Percentiles rank a stretch among this genome's conserved stretches.
These are phyloP conservation scores for Bradypus variegatus DNA, from an alignment of 2,797 vertebrate species.

Conservation along the genomic window DNA sequence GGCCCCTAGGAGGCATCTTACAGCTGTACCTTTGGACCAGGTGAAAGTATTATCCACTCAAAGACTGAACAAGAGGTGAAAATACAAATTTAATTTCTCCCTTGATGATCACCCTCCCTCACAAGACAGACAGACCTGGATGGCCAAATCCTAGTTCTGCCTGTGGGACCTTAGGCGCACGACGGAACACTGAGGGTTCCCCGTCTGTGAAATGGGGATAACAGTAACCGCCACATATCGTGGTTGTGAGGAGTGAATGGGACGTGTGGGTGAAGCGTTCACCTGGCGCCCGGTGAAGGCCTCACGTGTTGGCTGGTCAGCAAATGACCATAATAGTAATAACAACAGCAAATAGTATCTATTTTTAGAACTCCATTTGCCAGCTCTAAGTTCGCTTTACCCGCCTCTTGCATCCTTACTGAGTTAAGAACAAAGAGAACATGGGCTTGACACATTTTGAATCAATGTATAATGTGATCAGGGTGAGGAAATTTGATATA, in stretches of 20 bases:
- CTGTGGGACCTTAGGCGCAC: background rate
- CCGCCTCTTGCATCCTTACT: background rate
- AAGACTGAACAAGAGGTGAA: background rate
- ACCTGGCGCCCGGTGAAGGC: background rate
- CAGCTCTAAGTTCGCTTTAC: background rate
- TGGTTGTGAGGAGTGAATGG: background rate
- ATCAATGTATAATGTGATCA: background rate
- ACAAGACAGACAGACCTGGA: background rate
- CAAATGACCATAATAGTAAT: rapidly evolving
- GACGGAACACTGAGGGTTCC: background rate
- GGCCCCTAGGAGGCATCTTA: background rate
- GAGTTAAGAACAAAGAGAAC: background rate
- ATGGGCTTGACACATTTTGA: background rate
- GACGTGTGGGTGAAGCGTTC: background rate
- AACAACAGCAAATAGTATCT: rapidly evolving
- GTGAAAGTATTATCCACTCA: background rate
- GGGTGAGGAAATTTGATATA: background rate
- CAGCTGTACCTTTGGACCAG: background rate
- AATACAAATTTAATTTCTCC: background rate
- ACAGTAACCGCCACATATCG: background rate
- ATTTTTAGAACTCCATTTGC: background rate
- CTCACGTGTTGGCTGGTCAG: background rate
- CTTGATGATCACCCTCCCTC: no score
- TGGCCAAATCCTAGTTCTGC: background rate
- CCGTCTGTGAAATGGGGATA: background rate